Conservation (phyloP, 2,888 invertebrate genomes). For the Digitonthophagus gazella region DNA sequence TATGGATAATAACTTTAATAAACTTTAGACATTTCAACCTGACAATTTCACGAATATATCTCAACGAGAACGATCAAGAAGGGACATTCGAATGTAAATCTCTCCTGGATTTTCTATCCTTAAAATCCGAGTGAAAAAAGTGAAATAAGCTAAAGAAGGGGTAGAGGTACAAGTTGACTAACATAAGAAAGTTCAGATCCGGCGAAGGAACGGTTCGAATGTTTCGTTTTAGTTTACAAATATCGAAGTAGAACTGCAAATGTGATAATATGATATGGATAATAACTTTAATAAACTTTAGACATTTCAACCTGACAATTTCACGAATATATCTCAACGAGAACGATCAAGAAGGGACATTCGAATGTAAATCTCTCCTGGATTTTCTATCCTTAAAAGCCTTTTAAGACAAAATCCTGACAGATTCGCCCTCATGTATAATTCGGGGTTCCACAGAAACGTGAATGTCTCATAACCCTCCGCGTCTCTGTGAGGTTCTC, state of each 20-base stretch:
- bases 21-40: too few species aligned
- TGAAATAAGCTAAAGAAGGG: not conserved
- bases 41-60: not conserved
- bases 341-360: not conserved
- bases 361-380: not conserved
- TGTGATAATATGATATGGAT: too few species aligned
- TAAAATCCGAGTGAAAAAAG: not conserved
- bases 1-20: too few species aligned
- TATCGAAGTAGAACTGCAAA: too few species aligned
- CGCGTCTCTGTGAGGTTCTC: slow-evolving; percentile 1
- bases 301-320: too few species aligned
- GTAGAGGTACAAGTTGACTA: too few species aligned
- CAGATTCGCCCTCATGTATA: not conserved
- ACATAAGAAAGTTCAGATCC: not conserved
- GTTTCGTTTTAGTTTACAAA: too few species aligned
- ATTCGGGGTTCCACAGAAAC: slow-evolving; percentile 5
- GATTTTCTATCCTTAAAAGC: not conserved
- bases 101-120: not conserved
- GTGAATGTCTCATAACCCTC: slow-evolving; percentile 8
- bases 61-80: too few species aligned
- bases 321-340: not conserved
- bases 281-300: too few species aligned
- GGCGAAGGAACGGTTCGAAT: too few species aligned
- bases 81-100: not conserved
- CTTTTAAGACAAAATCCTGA: not conserved